Evolutionary conservation across 2,888 invertebrate species (phyloP), one percentile per base, ranked within the genome.

Genomic region (Vesta saturnalis): DNA sequence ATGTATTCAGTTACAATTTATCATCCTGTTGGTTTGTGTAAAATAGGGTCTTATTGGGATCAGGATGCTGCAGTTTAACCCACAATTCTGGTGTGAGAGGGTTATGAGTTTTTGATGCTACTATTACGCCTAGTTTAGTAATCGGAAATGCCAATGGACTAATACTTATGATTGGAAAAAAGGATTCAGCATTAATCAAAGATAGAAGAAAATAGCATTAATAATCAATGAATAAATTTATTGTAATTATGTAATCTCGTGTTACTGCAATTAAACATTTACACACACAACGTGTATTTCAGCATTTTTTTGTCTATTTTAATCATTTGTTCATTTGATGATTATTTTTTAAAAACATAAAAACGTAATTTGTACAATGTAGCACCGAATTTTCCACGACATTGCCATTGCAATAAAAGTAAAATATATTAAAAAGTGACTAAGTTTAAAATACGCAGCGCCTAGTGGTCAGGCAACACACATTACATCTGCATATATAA

Each of bases 11-110:
- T 90, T 4, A 95, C 94, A 0, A 93, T 95, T 59, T 95, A 95
- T 78, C 94, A 94, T 84, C 94, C 94, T 0, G 91, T 93, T 0
- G 95, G 95, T 0, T 95, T 95, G 0, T 92, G 92, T 52, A 95
- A 94, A 80, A 95, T 95, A 95, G 95, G 95, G 0, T 94, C 95
- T 0, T 91, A 90, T 75, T 94, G 93, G 92, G 95, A 95, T 78
- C 87, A 89, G 12, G 90, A 90, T 4, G 94, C 94, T 0, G 95
- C 95, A 0, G 94, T n/a, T 95, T 0, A 94, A 95, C 81, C 89
- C 92, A 1, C 90, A 93, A 77, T 0, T 93, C 94, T 76, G 95
- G 94, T 0, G 86, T 94, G 0, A 89, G 90, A 72, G 93, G 94
- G 0, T 82, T 95, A 2, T 85, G 95, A 12, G 94, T 95, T 0